A percentile compares a stretch with the other conserved stretches of the same genome.
phyloP scores from a whole-genome alignment of 2,113 vertebrate species.

The Lichenostomus cassidix region DNA sequence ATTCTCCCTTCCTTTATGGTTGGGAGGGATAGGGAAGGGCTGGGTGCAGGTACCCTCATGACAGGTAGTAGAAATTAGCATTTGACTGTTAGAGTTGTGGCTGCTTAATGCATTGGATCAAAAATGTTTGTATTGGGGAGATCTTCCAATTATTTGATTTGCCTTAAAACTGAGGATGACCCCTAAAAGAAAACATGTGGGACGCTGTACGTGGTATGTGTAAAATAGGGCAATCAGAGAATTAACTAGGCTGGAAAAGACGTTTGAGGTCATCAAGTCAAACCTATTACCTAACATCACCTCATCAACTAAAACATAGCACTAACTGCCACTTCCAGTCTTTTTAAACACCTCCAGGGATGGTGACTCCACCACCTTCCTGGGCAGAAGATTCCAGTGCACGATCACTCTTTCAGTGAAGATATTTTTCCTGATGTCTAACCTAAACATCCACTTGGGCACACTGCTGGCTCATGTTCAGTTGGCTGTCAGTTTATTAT shows the following conservation, averaged over 20 bases:
- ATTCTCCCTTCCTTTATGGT: neutral
- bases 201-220: fast-evolving
- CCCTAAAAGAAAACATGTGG: neutral
- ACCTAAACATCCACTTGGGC: neutral
- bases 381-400: too few species aligned
- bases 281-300: too few species aligned
- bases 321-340: too few species aligned
- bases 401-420: too few species aligned
- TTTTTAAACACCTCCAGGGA: too few species aligned
- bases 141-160: neutral
- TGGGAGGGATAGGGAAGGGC: neutral
- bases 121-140: neutral
- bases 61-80: neutral
- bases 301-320: too few species aligned
- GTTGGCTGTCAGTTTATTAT: neutral
- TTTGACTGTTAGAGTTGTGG: neutral
- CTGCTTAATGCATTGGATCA: neutral
- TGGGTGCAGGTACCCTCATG: neutral
- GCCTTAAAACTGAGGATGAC: neutral
- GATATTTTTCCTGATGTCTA: too few species aligned
- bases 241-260: too few species aligned
- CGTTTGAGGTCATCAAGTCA: too few species aligned
- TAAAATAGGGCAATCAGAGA: neutral
- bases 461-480: neutral
- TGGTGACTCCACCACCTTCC: too few species aligned